Conservation (phyloP, 2,888 invertebrate genomes). For the Agrilus mali region DNA sequence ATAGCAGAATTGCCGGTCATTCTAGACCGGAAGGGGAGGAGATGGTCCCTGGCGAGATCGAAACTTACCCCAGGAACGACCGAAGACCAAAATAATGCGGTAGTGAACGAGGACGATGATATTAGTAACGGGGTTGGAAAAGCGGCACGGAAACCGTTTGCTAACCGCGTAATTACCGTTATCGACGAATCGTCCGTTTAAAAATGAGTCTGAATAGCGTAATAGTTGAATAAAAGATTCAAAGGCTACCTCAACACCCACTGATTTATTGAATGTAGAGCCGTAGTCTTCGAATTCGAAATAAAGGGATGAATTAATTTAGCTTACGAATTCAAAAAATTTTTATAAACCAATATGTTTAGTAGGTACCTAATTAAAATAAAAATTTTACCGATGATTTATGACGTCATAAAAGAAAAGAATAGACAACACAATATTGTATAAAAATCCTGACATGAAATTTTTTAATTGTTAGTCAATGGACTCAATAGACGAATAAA, state of each 20-base stretch:
- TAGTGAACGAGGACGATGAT: conserved; percentile 41
- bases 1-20: conserved; percentile 66
- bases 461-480: no score
- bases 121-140: conserved; percentile 35
- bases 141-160: conserved; percentile 31
- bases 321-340: no score
- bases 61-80: conserved; percentile 35
- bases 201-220: conserved; percentile 5
- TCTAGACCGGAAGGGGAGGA: conserved; percentile 55
- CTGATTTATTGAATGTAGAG: no score
- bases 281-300: no score
- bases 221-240: conserved; percentile 9
- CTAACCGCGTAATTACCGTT: conserved; percentile 60
- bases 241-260: conserved; percentile 13
- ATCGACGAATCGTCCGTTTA: conserved; percentile 62
- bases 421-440: no score
- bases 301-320: no score
- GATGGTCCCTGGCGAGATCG: conserved; percentile 57
- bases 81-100: conserved; percentile 29
- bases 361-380: no score
- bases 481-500: no score
- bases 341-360: no score
- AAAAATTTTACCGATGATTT: no score
- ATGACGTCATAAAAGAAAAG: no score
- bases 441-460: no score